Evolutionary conservation across 2,797 vertebrate species (phyloP), one percentile per base, ranked within the genome.

Genomic region (Clarias fuscus): DNA sequence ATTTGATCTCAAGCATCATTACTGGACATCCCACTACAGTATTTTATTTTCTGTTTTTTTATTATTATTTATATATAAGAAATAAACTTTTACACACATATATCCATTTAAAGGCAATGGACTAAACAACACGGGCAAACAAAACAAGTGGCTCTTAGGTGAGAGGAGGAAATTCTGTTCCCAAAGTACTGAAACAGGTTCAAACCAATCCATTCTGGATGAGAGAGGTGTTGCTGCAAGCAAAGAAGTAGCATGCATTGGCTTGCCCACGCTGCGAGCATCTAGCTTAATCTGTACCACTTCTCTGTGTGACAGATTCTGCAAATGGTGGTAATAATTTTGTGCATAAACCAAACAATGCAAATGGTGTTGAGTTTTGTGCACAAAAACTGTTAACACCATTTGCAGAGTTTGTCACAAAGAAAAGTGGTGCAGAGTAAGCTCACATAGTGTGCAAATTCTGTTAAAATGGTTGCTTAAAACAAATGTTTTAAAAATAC

Each of bases 201-300:
- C 67, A 71, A 85, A 88, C 92, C 48, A 84, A 92, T 88, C 85
- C 83, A 80, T 72, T 43, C 59, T 89, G 59, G 72, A 82, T 86
- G 85, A 83, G 87, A 90, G 88, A 61, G 71, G 75, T 87, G 83
- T 89, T 78, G 79, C 88, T 86, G 75, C 84, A 81, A 89, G 87
- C 75, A 58, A 48, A 83, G 37, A 75, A 65, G 73, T 37, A 53
- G 17, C 88, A 64, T 86, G 89, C 85, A 33, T 59, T 1, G 13
- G 77, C 90, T 71, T 89, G 90, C 78, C 79, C 61, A 79, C n/a
- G 81, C 76, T 64, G 48, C 1, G 7, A 91, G 89, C 87, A 89
- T 40, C 70, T n/a, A 24, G 59, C 43, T 76, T 20, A 48, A 58
- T 48, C 14, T 88, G 33, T 88, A 53, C 30, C 87, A 84, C 24